These are phyloP conservation scores for Acropternis orthonyx DNA, from an alignment of 2,797 vertebrate genomes.

Conservation along the genomic window DNA sequence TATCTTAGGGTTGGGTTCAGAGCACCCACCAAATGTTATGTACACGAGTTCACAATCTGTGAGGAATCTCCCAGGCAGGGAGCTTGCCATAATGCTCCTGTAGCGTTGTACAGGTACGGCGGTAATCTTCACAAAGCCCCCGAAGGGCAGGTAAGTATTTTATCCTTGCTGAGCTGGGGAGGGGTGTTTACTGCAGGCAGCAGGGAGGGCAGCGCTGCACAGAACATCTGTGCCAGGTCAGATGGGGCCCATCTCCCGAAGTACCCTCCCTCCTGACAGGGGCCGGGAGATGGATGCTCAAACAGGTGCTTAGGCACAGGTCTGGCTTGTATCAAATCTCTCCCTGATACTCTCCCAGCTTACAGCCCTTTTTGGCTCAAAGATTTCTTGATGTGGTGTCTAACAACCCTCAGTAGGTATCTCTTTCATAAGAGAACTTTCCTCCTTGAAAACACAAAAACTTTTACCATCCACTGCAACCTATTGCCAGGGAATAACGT, in stretches of 20 bases:
- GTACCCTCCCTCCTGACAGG: background rate
- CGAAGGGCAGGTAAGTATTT: background rate
- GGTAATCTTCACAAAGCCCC: background rate
- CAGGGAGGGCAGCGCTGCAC: background rate
- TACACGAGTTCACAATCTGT: background rate
- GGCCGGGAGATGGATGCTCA: accelerated
- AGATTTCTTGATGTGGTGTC: background rate
- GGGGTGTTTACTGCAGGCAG: background rate
- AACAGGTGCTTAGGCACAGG: background rate
- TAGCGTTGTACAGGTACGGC: background rate
- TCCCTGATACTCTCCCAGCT: background rate
- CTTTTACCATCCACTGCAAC: background rate
- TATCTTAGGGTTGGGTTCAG: background rate
- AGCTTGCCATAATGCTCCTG: background rate
- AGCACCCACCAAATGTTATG: background rate
- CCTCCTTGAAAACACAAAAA: accelerated
- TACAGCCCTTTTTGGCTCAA: background rate
- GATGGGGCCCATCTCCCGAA: accelerated
- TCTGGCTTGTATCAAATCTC: background rate
- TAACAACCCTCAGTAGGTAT: background rate
- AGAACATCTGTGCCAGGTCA: background rate
- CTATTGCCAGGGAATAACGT: background rate
- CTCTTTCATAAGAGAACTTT: background rate
- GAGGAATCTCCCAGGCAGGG: background rate
- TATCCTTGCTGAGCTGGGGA: background rate